Conservation (phyloP, 2,113 vertebrate species). For the Oostethus manadensis region DNA sequence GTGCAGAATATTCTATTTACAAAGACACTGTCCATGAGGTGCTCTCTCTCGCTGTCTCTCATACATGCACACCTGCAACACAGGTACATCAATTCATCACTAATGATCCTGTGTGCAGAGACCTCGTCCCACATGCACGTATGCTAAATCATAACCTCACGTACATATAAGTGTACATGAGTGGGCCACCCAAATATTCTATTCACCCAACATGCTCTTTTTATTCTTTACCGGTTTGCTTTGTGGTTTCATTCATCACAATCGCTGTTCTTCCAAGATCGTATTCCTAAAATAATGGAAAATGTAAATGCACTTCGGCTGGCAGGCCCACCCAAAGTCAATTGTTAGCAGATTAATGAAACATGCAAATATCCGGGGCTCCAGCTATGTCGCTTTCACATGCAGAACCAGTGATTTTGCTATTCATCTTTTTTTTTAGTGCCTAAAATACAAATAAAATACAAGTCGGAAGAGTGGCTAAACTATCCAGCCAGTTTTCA, state of each 20-base stretch:
- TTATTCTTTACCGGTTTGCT: conserved; percentile 29
- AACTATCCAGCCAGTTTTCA: no score
- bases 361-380: conserved; percentile 47
- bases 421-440: no score
- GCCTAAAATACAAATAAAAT: no score
- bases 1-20: conserved; percentile 46
- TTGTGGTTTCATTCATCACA: conserved; percentile 41
- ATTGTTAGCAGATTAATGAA: conserved; percentile 50
- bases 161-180: neutral
- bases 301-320: conserved; percentile 26
- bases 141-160: conserved; percentile 17
- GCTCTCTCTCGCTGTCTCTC: conserved; percentile 15
- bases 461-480: no score
- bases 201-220: conserved; percentile 15
- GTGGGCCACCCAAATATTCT: no score
- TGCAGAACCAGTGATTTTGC: conserved; percentile 36
- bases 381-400: conserved; percentile 38
- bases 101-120: conserved; percentile 32
- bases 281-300: conserved; percentile 39
- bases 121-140: conserved; percentile 15
- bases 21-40: conserved; percentile 20
- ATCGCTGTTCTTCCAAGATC: conserved; percentile 39
- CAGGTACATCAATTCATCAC: no score
- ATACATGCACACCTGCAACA: conserved; percentile 18
- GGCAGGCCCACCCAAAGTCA: conserved; percentile 50